Evolutionary conservation across 1,140 invertebrate genomes (phyloP).

Genomic region (Geopemphigus sp.): DNA sequence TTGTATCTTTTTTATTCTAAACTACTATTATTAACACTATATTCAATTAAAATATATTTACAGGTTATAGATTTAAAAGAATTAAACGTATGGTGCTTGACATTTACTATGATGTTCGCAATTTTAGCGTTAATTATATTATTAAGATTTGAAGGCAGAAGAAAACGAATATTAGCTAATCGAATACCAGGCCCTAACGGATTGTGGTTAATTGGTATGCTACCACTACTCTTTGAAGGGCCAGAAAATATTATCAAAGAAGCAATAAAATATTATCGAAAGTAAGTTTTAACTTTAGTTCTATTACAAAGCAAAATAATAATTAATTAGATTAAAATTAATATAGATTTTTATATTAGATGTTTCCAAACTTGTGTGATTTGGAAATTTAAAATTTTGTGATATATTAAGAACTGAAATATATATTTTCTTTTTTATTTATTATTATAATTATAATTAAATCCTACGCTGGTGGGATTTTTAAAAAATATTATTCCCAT

Average conservation of each 20-base stretch:
- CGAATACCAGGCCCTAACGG: slow-evolving; percentile 28
- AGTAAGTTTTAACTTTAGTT: neutral
- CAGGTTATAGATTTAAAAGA: slow-evolving; percentile 15
- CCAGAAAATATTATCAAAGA: slow-evolving; percentile 7
- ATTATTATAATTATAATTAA: too few relatives aligned
- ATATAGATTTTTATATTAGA: too few relatives aligned
- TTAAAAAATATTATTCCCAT: too few relatives aligned
- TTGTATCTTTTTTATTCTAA: too few relatives aligned
- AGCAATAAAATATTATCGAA: neutral
- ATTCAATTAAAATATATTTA: slow-evolving; percentile 12
- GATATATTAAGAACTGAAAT: too few relatives aligned
- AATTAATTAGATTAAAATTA: too few relatives aligned
- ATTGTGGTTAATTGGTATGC: neutral
- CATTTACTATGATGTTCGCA: neutral
- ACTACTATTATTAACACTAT: neutral
- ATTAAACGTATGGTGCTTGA: neutral
- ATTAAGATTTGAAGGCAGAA: neutral
- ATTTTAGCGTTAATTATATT: neutral
- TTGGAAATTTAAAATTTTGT: too few relatives aligned
- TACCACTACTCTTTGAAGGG: slow-evolving; percentile 2
- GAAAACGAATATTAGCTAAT: slow-evolving; percentile 12
- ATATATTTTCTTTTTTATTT: too few relatives aligned
- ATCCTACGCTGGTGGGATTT: too few relatives aligned
- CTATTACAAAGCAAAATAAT: too few relatives aligned
- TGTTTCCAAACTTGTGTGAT: too few relatives aligned